Percentiles rank a stretch among this genome's conserved stretches.
Conservation (phyloP, 2,797 vertebrate species). For the Emys orbicularis region DNA sequence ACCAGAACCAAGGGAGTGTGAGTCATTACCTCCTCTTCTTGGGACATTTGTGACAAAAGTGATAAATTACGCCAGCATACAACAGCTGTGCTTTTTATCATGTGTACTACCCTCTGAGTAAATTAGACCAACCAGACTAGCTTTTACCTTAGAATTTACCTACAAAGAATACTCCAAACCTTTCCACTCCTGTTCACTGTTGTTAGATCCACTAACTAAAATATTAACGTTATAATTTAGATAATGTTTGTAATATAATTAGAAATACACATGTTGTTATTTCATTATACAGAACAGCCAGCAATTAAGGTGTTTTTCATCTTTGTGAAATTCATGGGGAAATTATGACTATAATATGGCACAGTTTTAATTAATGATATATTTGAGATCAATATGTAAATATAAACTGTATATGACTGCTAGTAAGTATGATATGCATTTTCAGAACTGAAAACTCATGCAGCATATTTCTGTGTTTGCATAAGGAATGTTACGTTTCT, state of each 20-base stretch:
- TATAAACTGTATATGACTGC: slow-evolving; percentile 89
- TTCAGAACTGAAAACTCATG: slow-evolving; percentile 84
- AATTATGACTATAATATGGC: slow-evolving; percentile 82
- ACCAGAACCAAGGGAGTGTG: neutral
- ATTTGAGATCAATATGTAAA: slow-evolving; percentile 88
- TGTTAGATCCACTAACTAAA: slow-evolving; percentile 42
- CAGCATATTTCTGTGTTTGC: slow-evolving; percentile 85
- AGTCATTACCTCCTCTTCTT: slow-evolving; percentile 30
- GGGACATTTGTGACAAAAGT: slow-evolving; percentile 53
- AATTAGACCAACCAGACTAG: slow-evolving; percentile 41
- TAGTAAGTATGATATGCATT: slow-evolving; percentile 85
- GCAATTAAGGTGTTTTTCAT: slow-evolving; percentile 89
- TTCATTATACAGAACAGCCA: slow-evolving; percentile 81
- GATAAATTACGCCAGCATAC: slow-evolving; percentile 38
- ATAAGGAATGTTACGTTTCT: slow-evolving; percentile 85
- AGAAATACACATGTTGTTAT: slow-evolving; percentile 73
- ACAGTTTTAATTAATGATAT: slow-evolving; percentile 83
- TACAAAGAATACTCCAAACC: slow-evolving; percentile 44
- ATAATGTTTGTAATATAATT: slow-evolving; percentile 62
- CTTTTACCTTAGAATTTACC: slow-evolving; percentile 53
- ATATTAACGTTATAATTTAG: slow-evolving; percentile 56
- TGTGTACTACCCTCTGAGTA: slow-evolving; percentile 38
- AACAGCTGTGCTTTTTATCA: slow-evolving; percentile 29
- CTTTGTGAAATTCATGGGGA: slow-evolving; percentile 80
- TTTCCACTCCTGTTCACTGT: slow-evolving; percentile 32